phyloP scores from a whole-genome alignment of 2,113 vertebrate genomes.

The Amphilophus citrinellus region DNA sequence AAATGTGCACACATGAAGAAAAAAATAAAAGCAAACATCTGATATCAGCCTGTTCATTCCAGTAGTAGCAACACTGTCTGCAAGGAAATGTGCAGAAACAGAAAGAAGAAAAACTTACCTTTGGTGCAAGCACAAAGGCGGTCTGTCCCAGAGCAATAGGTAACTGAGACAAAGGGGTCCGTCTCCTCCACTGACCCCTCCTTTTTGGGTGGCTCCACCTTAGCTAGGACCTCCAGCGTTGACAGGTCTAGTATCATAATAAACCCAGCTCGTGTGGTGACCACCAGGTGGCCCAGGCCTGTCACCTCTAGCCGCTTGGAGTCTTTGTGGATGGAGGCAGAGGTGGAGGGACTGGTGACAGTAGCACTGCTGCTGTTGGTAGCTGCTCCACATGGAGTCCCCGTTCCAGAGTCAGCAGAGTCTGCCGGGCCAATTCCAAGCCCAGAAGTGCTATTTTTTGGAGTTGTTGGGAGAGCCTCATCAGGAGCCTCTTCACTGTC shows the following conservation, averaged over 20 bases:
- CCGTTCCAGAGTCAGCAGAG: constrained; percentile 33
- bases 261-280: constrained; percentile 96
- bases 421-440: constrained; percentile 31
- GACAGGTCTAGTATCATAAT: constrained; percentile 98
- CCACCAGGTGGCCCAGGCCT: constrained; percentile 94
- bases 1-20: background rate
- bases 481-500: constrained; percentile 93
- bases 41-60: background rate
- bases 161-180: constrained; percentile 97
- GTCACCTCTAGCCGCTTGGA: constrained; percentile 85
- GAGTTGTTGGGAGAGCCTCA: constrained; percentile 84
- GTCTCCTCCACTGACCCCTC: constrained; percentile 90
- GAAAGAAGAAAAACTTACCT: constrained; percentile 83
- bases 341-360: constrained; percentile 29
- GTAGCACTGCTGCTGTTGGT: constrained; percentile 33
- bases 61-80: background rate
- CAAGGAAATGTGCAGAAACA: background rate
- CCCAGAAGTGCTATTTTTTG: constrained; percentile 82
- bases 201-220: constrained; percentile 96
- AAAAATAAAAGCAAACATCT: background rate
- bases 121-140: constrained; percentile 98
- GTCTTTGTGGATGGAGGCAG: constrained; percentile 82
- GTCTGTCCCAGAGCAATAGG: constrained; percentile 99
- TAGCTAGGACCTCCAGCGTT: constrained; percentile 95
- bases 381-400: constrained; percentile 60